Evolutionary conservation across 2,113 vertebrate species (phyloP).

Genomic region (Gadus chalcogrammus): DNA sequence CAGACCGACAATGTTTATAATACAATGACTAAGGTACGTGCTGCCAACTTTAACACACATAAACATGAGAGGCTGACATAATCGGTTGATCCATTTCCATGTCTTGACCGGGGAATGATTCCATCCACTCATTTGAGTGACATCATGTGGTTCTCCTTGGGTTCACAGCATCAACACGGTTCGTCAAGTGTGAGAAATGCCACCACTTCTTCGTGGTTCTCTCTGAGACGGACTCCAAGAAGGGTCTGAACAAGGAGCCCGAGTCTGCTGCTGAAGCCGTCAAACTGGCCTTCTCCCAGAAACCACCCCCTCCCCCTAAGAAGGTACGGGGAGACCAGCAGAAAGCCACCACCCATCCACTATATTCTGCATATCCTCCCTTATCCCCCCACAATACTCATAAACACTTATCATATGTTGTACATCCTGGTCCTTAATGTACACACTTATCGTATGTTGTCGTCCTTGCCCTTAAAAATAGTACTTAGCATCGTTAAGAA

Average conservation of each 20-base stretch:
- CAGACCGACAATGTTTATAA: too few species aligned
- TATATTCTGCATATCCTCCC: too few species aligned
- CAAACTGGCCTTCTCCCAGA: constrained; percentile 93
- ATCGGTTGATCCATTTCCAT: too few species aligned
- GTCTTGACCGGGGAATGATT: too few species aligned
- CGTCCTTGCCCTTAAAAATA: too few species aligned
- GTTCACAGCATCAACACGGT: constrained; percentile 87
- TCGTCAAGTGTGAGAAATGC: constrained; percentile 98
- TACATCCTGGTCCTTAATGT: too few species aligned
- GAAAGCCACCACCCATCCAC: neutral
- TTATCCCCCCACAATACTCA: neutral
- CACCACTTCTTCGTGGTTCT: constrained; percentile 99
- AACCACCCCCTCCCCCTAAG: constrained; percentile 94
- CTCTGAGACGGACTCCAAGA: constrained; percentile 95
- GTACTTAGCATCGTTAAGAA: too few species aligned
- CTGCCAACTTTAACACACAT: too few species aligned
- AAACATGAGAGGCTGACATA: too few species aligned
- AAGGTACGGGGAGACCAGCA: constrained; percentile 73
- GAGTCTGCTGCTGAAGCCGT: constrained; percentile 93
- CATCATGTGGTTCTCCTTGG: neutral
- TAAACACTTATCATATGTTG: neutral
- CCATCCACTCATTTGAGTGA: too few species aligned
- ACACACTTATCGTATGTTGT: too few species aligned
- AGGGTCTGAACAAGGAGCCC: constrained; percentile 90
- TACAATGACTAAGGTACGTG: too few species aligned